Base-by-base conservation (phyloP, 2,113 vertebrate genomes). In the Urocynchramus pylzowi region DNA sequence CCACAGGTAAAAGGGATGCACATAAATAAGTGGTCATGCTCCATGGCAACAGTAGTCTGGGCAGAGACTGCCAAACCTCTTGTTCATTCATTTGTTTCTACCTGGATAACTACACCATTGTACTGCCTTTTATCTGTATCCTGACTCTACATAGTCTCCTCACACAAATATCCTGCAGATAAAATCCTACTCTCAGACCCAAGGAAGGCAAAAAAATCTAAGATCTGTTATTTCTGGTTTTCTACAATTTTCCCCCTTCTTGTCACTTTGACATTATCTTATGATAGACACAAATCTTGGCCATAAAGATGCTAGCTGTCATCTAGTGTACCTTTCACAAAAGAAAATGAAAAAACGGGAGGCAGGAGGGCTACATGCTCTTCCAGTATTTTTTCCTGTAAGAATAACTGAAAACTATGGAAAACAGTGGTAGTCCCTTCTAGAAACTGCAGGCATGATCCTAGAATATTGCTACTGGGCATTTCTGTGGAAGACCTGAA, bases 261-360 rank as follows among this genome's bases (percentile, higher is more conserved):
- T 50, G 30, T 16, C 41, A 35, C n/a, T 44, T 75, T 56, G 23
- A 26, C 31, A 27, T 71, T 47, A 54, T n/a, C 41, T 71, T 60
- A 57, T 18, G 54, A 64, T 1, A 56, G 50, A 56, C 8, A 24
- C 6, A 61, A 5, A 9, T n/a, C 10, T 18, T 57, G 31, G 6
- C 28, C 63, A 11, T 57, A 75, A 76, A 67, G n/a, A 64, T 45
- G 16, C 8, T 28, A 47, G 23, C 21, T 82, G 45, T 41, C 47
- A 82, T 24, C 39, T 52, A 47, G 17, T 6, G 7, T 13, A 50
- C 3, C 11, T 35, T 84, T 64, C 59, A 49, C 19, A 37, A 50
- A 45, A 77, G 2, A n/a, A n/a, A 84, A 41, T 0, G 0, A n/a
- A 44, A n/a, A 5, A 5, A 1, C 11, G 6, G 2, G 8, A 10